phyloP scores from a whole-genome alignment of 2,797 vertebrate species.

The Epinephelus awoara region DNA sequence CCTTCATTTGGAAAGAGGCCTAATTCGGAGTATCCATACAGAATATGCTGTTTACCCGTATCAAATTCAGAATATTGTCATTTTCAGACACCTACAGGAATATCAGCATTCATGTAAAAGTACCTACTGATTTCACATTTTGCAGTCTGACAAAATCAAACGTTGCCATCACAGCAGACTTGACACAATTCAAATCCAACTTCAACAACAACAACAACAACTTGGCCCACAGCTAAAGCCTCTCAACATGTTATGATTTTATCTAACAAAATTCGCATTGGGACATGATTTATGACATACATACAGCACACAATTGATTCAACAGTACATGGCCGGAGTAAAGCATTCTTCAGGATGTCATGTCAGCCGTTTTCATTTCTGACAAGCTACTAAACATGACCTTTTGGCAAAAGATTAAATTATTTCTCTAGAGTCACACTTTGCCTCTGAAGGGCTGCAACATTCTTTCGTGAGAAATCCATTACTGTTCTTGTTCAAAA shows the following conservation, averaged over 20 bases:
- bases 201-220: slow-evolving; percentile 2
- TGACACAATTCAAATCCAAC: slow-evolving; percentile 22
- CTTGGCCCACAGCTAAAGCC: slow-evolving; percentile 21
- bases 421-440: slow-evolving; percentile 59
- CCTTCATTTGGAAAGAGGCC: too few species aligned
- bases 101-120: too few species aligned
- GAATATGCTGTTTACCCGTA: too few species aligned
- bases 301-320: slow-evolving; percentile 38
- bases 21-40: too few species aligned
- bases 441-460: slow-evolving; percentile 51
- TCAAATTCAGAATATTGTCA: too few species aligned
- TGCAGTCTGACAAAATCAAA: background rate
- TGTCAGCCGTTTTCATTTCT: slow-evolving; percentile 70
- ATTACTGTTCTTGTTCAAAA: slow-evolving; percentile 63
- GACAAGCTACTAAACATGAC: slow-evolving; percentile 82
- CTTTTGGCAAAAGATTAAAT: slow-evolving; percentile 81
- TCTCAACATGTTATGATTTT: slow-evolving; percentile 30
- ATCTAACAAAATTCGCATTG: slow-evolving; percentile 43
- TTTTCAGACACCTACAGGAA: too few species aligned
- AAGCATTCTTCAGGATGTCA: slow-evolving; percentile 50
- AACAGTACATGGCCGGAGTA: slow-evolving; percentile 38
- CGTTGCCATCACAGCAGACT: background rate
- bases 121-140: slow-evolving; percentile 39
- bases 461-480: slow-evolving; percentile 55
- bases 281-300: slow-evolving; percentile 60